Conservation (phyloP, 2,797 vertebrate species). For the Gadopsis marmoratus region DNA sequence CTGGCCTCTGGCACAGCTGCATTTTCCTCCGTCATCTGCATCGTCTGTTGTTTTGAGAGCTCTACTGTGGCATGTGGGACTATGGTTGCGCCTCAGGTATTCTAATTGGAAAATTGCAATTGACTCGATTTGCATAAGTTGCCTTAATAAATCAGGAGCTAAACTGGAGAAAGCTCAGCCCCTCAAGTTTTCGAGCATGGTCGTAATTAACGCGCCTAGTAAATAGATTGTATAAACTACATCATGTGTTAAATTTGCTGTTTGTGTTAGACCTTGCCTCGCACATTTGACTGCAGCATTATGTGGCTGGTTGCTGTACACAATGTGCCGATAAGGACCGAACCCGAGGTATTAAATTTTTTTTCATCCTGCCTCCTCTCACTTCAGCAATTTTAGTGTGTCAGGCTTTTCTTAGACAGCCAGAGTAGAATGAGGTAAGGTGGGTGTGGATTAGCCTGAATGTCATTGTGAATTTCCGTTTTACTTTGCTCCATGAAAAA, state of each 20-base stretch:
- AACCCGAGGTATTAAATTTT: constrained; percentile 55
- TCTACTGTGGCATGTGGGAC: constrained; percentile 66
- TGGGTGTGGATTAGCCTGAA: constrained; percentile 84
- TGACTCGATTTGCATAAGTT: constrained; percentile 82
- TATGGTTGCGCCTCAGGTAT: constrained; percentile 74
- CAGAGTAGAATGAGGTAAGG: constrained; percentile 79
- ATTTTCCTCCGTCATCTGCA: constrained; percentile 50
- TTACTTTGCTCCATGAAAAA: constrained; percentile 64
- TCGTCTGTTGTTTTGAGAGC: constrained; percentile 71
- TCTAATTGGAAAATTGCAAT: constrained; percentile 79
- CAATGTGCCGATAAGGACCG: constrained; percentile 52
- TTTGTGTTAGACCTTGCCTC: constrained; percentile 32
- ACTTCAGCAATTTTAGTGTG: constrained; percentile 71
- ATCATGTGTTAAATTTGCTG: constrained; percentile 26
- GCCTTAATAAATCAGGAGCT: constrained; percentile 79
- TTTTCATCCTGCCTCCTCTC: constrained; percentile 60
- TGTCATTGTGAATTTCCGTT: constrained; percentile 74
- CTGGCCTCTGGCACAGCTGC: constrained; percentile 70
- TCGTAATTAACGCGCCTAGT: constrained; percentile 61
- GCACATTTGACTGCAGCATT: constrained; percentile 58
- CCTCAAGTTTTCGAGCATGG: constrained; percentile 52
- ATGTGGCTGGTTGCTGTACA: constrained; percentile 44
- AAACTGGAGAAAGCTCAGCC: constrained; percentile 69
- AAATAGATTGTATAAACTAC: constrained; percentile 48
- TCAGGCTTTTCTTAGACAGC: constrained; percentile 73